Percentiles rank a stretch among this genome's conserved stretches.
These are phyloP conservation scores for Deroplatys truncata DNA, from an alignment of 2,888 invertebrate genomes.

Conservation along the genomic window DNA sequence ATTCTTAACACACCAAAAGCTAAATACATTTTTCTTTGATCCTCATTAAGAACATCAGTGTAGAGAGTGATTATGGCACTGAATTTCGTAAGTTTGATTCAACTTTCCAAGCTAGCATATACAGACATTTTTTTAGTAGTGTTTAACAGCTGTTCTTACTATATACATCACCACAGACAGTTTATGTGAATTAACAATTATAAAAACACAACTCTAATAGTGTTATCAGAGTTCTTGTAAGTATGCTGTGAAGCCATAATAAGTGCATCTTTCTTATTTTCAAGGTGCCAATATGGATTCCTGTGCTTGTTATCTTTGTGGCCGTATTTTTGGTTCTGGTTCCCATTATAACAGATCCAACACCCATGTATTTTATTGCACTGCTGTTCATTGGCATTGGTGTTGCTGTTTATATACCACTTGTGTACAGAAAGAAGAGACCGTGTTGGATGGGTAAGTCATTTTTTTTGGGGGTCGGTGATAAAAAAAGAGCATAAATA, in stretches of 20 bases:
- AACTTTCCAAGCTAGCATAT: no score
- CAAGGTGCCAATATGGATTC: slow-evolving; percentile 65
- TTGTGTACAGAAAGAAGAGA: slow-evolving; percentile 65
- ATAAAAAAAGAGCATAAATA: neutral
- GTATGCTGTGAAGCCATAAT: neutral
- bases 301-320: slow-evolving; percentile 65
- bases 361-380: slow-evolving; percentile 71
- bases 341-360: slow-evolving; percentile 72
- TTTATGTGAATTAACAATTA: no score
- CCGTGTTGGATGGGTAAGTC: slow-evolving; percentile 58
- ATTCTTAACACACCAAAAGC: no score
- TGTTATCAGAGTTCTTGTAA: no score
- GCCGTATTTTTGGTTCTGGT: slow-evolving; percentile 68
- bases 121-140: no score
- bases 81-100: no score
- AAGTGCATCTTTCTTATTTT: slow-evolving; percentile 29
- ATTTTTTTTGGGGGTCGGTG: neutral
- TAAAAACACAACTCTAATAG: no score
- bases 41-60: no score
- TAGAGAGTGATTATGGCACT: no score
- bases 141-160: no score
- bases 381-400: slow-evolving; percentile 67
- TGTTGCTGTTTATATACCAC: slow-evolving; percentile 65
- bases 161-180: no score
- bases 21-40: no score